Conservation (phyloP, 2,797 vertebrate species). For the Ispidina picta region DNA sequence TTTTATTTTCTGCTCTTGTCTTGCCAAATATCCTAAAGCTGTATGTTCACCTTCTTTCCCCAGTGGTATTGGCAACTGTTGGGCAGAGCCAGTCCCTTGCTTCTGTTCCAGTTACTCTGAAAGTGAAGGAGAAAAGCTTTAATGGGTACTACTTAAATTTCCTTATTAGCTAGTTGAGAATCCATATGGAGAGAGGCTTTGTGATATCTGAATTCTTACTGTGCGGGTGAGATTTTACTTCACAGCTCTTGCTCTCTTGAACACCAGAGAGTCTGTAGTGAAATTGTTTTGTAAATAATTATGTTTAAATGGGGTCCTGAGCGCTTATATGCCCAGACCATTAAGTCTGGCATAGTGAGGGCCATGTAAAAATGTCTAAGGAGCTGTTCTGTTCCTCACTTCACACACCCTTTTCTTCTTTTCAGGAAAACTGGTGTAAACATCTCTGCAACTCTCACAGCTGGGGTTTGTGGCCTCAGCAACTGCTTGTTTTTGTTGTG, state of each 20-base stretch:
- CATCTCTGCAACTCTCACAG: background rate
- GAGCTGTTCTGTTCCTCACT: background rate
- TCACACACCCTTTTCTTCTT: background rate
- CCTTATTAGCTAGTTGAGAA: background rate
- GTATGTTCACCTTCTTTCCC: background rate
- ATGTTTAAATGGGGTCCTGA: rapidly evolving
- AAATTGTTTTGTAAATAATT: background rate
- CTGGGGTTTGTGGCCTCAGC: background rate
- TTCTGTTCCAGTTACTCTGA: background rate
- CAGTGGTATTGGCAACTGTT: background rate
- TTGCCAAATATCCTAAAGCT: conserved; percentile 9
- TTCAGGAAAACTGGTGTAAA: background rate
- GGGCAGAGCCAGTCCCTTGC: background rate
- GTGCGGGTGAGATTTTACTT: background rate
- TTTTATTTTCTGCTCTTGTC: background rate
- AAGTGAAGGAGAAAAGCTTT: background rate
- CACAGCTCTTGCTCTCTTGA: background rate
- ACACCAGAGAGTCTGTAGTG: background rate
- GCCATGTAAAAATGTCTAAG: background rate
- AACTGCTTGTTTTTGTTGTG: background rate
- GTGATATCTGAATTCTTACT: background rate
- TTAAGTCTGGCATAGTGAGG: background rate
- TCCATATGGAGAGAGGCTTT: background rate
- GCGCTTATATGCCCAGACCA: background rate
- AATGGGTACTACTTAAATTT: background rate